Evolutionary conservation across 2,888 invertebrate genomes (phyloP), one percentile per base, ranked within the genome.

Genomic region (Volucella bombylans): DNA sequence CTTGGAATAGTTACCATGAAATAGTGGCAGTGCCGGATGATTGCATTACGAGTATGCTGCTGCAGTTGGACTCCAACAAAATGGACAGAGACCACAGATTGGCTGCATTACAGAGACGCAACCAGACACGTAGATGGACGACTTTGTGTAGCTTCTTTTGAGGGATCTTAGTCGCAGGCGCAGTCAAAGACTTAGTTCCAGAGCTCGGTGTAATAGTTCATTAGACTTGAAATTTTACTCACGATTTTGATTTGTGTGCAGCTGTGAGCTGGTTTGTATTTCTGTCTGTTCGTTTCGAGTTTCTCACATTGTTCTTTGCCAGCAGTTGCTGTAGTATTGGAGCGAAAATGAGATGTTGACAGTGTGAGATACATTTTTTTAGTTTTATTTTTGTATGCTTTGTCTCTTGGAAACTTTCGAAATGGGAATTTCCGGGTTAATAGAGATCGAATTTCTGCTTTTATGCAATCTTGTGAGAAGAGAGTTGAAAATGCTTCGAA

Each of bases 181-280:
- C 31, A 31, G 31, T 31, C 31, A 31, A 31, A 31, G 31, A 6
- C 31, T 31, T 31, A 31, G 31, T 31, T 31, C 31, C 31, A 31
- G 31, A 31, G 31, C 31, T 31, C 31, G 39, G 39, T 74, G 81
- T 68, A 71, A 80, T 74, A 74, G 83, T 80, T 83, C 83, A 80
- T 83, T 81, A 85, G 85, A 85, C 81, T 81, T 77, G 81, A 81
- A 72, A 81, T 81, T 81, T 71, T 81, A 72, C 85, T 81, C 85
- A 81, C 85, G 85, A 80, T 81, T 85, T 81, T 85, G 80, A 85
- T 80, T 85, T 83, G 69, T 74, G 73, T 45, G 50, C 59, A 45
- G 59, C 38, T 54, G 77, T 43, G 64, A 49, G n/a, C 2, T 62
- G 38, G 45, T 15, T 50, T 18, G 10, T n/a, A n/a, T 62, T 52